Base-by-base conservation (phyloP, 2,888 invertebrate species). In the Heliconius cydno region DNA sequence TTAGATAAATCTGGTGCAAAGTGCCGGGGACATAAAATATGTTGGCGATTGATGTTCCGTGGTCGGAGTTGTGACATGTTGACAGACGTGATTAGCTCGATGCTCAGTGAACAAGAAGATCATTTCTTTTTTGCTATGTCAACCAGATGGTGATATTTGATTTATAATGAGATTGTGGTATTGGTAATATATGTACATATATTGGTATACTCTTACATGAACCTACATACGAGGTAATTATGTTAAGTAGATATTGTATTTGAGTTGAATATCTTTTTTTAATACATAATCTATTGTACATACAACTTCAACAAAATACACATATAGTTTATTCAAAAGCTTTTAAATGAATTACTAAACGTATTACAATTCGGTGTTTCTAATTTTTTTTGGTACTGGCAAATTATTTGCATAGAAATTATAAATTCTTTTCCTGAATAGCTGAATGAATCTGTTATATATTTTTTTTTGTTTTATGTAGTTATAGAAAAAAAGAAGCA, bases 21-120 rank as follows among this genome's bases (percentile, higher is more conserved):
- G 78, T 76, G 72, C 63, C 67, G 65, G 72, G 70, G 73, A 66
- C 78, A 80, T 79, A 80, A 81, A 82, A 73, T 79, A 79, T 79
- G 73, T 82, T 77, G 71, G 68, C 77, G 82, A 82, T 78, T 78
- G 79, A 81, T 79, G 76, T 70, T 46, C 72, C 70, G 82, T 73
- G 81, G 80, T 72, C 68, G 72, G 68, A 75, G 76, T 63, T 72
- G 78, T 73, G 77, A 70, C 77, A 75, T 72, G 82, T 38, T 68
- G 82, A 80, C 73, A 71, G 80, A 82, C 79, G 72, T 65, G 74
- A 82, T 76, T 78, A 77, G 78, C 65, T 73, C 34, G 46, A 66
- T 78, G 77, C 38, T 78, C 72, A 65, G 71, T 78, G 78, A 78
- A 72, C 65, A 65, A 72, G 72, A 72, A 78, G 38, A 46, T 65